A percentile compares a stretch with the other conserved stretches of the same genome.
These are phyloP conservation scores for Phalanger gymnotis DNA, from an alignment of 2,797 vertebrate species.

Conservation along the genomic window DNA sequence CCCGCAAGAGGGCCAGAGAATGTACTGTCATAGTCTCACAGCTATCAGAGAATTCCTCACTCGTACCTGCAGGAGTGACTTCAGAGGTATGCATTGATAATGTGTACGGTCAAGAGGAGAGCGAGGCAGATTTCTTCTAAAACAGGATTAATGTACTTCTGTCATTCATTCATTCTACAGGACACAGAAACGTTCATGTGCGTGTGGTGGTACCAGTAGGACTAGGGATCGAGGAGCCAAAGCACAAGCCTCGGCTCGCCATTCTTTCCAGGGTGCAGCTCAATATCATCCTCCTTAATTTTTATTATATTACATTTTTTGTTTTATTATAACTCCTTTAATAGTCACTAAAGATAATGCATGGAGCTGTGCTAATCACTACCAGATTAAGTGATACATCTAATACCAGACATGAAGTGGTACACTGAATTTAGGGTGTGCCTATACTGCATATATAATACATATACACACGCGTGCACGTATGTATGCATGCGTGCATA, in stretches of 20 bases:
- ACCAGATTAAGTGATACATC: neutral
- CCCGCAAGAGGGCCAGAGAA: neutral
- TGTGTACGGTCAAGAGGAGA: neutral
- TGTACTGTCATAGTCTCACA: neutral
- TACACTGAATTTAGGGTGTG: neutral
- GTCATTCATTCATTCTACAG: neutral
- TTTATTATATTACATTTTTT: neutral
- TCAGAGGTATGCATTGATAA: rapidly evolving
- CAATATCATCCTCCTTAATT: neutral
- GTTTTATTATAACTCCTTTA: neutral
- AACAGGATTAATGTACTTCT: neutral
- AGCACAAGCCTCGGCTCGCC: neutral
- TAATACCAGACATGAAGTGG: neutral
- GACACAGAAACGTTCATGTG: neutral
- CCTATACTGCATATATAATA: too few species aligned
- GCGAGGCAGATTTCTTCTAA: neutral
- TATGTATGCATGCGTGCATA: neutral
- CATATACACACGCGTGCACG: neutral
- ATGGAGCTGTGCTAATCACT: neutral
- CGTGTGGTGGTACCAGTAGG: neutral
- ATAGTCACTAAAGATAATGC: neutral
- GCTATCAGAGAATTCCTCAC: neutral
- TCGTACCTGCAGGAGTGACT: neutral
- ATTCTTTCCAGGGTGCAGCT: neutral
- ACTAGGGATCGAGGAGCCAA: neutral